phyloP scores from a whole-genome alignment of 2,888 invertebrate species.

The Lithophane leautieri region DNA sequence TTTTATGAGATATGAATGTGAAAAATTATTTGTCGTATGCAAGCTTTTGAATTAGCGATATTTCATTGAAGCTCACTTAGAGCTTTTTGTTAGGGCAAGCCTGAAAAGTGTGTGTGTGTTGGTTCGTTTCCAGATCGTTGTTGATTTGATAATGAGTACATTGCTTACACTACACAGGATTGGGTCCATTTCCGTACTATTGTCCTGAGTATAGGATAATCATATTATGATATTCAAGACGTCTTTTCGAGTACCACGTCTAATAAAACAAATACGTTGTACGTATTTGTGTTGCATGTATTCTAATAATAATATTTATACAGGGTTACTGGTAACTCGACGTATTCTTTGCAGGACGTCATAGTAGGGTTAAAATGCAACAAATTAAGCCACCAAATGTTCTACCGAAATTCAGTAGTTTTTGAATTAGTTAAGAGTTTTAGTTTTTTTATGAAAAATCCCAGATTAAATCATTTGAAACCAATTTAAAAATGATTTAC shows the following conservation, averaged over 20 bases:
- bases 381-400: too few species aligned
- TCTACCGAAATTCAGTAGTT: too few species aligned
- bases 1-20: constrained; percentile 28
- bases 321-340: too few species aligned
- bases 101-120: neutral
- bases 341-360: too few species aligned
- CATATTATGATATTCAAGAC: neutral
- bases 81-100: neutral
- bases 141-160: neutral
- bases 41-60: constrained; percentile 17
- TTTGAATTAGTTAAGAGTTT: too few species aligned
- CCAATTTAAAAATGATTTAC: too few species aligned
- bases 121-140: neutral
- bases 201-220: neutral
- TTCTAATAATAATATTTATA: too few species aligned
- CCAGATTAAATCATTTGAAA: too few species aligned
- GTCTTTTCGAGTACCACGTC: neutral
- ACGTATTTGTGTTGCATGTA: neutral
- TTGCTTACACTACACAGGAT: neutral
- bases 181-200: neutral
- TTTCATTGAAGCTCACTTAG: neutral
- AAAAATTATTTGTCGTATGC: constrained; percentile 6
- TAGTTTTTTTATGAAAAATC: too few species aligned
- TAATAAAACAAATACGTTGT: neutral
- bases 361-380: too few species aligned